Percentiles rank a stretch among this genome's conserved stretches.
These are phyloP conservation scores for Sepioteuthis lessoniana DNA, from an alignment of 2,888 invertebrate species.

Conservation along the genomic window DNA sequence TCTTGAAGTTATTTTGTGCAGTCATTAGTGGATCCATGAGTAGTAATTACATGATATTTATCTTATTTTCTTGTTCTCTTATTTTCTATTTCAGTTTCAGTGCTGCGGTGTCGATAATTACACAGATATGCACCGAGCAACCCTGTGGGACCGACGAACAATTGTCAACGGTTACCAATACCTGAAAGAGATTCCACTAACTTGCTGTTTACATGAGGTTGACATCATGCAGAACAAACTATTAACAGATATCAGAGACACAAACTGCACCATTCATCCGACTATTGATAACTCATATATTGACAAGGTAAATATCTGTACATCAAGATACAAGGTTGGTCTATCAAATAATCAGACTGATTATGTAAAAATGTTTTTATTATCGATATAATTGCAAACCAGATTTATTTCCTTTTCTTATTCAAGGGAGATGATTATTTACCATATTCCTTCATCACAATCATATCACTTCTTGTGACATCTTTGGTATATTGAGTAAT, in stretches of 20 bases:
- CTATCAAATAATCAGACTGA: too few relatives aligned
- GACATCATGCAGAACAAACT: background rate
- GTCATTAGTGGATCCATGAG: background rate
- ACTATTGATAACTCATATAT: background rate
- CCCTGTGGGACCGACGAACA: background rate
- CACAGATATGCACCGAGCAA: conserved; percentile 12
- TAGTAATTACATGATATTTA: background rate
- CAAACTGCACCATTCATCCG: conserved; percentile 37
- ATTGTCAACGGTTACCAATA: background rate
- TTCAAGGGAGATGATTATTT: too few relatives aligned
- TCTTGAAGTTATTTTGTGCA: background rate
- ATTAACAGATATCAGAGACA: background rate
- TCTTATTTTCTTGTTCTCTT: background rate
- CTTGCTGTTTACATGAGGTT: conserved; percentile 9
- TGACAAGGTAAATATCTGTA: background rate
- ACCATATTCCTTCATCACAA: too few relatives aligned
- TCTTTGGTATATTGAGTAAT: too few relatives aligned
- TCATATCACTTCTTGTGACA: too few relatives aligned
- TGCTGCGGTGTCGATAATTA: conserved; percentile 36
- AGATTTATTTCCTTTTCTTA: too few relatives aligned
- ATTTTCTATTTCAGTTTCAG: conserved; percentile 34
- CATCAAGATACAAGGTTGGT: too few relatives aligned
- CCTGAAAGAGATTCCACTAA: conserved; percentile 1
- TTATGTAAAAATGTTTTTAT: too few relatives aligned
- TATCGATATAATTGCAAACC: too few relatives aligned